Base-by-base conservation (phyloP, 2,797 vertebrate genomes). In the Arctocebus calabarensis region DNA sequence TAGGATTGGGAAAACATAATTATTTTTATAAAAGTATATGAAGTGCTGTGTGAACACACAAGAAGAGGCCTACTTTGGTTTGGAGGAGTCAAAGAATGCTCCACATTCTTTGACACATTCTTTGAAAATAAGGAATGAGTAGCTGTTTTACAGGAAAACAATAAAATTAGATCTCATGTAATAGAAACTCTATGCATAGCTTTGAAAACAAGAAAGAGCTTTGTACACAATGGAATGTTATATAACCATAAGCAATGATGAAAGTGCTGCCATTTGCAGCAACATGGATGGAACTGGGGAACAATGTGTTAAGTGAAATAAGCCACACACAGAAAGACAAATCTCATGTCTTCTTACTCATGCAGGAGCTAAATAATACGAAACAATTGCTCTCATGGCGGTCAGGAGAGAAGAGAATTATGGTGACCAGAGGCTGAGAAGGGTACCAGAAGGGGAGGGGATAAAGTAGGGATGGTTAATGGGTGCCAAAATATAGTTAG, bases 41-140 rank as follows among this genome's bases (percentile, higher is more conserved):
- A 62, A 77, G 25, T 88, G 73, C n/a, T 79, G 13, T 71, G 9
- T 91, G 74, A 92, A 84, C 57, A 81, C 9, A n/a, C 16, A 59
- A 77, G 29, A 89, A 73, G 29, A 92, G 16, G 68, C 43, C 17
- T 34, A 70, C n/a, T 88, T 94, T 71, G 45, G 5, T 81, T 23
- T 81, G n/a, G n/a, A 88, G n/a, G 40, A 91, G 27, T 82, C 52
- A 83, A 91, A 92, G 37, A 87, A 90, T 81, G 52, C n/a, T 82
- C 93, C 45, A 83, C 2, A 74, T 34, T n/a, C n/a, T n/a, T n/a
- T n/a, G n/a, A n/a, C n/a, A n/a, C n/a, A n/a, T n/a, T n/a, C n/a
- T n/a, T n/a, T 7, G 10, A 62, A 95, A 27, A 57, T 22, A 11
- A 64, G 64, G 40, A 94, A 83, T 57, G 40, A 77, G 9, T 64